Evolutionary conservation across 2,113 vertebrate species (phyloP), one percentile per base, ranked within the genome.

Genomic region (Calidris pugnax): DNA sequence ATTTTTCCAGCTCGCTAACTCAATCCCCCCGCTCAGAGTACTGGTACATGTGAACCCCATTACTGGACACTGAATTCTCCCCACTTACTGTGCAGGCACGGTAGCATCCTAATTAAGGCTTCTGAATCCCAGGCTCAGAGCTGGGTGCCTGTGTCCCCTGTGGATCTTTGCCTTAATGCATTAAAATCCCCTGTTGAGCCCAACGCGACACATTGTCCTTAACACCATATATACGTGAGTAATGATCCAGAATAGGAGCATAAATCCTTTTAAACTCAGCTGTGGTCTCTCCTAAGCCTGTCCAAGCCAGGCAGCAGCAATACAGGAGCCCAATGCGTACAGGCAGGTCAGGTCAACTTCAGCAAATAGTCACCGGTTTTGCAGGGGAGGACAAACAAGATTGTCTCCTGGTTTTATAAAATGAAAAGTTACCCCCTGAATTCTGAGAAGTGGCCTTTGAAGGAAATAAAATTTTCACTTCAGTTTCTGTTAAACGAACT

Each of bases 311-410:
- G 53, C 87, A 62, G 67, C 66, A 60, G 66, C 33, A 50, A 41
- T 13, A 12, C 30, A 19, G 0, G 11, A 91, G 69, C 56, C 62
- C 4, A 1, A 1, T 2, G 19, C 21, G 20, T 3, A 15, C 30
- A 56, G 35, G 12, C 1, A 60, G 55, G 48, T 13, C 33, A 32
- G 45, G 30, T 6, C 19, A 4, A 5, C 48, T 56, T 51, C 66
- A 82, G 56, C 39, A 4, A 72, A 24, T 4, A 50, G 32, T 33
- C 72, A 24, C 13, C n/a, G 24, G 28, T 45, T 91, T 57, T 72
- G 45, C 71, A 88, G 23, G 63, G 73, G 17, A 71, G 37, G 32
- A 66, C 33, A 35, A 39, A 56, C 9, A 47, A 47, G 33, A 37
- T 39, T 4, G 5, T 74, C 17, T 47, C 33, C 22, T 53, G 63